phyloP scores from a whole-genome alignment of 2,888 invertebrate species.

The Scrobipalpa costella region DNA sequence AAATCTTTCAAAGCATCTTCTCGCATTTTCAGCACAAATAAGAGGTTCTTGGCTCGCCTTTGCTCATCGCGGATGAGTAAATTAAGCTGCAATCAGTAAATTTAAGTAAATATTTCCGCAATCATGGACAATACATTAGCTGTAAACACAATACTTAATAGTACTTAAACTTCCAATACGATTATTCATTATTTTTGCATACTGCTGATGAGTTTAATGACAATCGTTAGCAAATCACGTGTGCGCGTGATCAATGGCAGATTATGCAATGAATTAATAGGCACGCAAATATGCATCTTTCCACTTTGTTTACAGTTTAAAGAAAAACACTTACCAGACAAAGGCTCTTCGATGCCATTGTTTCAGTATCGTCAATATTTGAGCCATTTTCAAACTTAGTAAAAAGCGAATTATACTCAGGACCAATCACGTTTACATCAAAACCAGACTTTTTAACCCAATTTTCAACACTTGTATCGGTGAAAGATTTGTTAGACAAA shows the following conservation, averaged over 20 bases:
- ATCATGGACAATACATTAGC: background rate
- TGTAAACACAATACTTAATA: too few species aligned
- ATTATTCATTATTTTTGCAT: too few species aligned
- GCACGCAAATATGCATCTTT: constrained; percentile 23
- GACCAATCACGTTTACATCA: constrained; percentile 46
- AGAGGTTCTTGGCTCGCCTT: constrained; percentile 71
- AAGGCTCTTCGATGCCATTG: constrained; percentile 77
- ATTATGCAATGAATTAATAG: constrained; percentile 38
- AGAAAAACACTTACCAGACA: constrained; percentile 75
- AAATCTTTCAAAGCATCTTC: constrained; percentile 76
- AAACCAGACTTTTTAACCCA: constrained; percentile 54
- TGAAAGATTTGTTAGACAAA: constrained; percentile 55
- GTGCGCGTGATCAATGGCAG: constrained; percentile 28
- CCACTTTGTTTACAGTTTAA: constrained; percentile 62
- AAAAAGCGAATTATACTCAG: constrained; percentile 60
- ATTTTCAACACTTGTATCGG: constrained; percentile 52
- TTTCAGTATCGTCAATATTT: constrained; percentile 62
- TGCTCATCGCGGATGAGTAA: constrained; percentile 78
- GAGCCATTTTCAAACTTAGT: constrained; percentile 64
- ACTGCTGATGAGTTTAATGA: background rate
- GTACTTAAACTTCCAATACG: too few species aligned
- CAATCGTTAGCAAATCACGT: constrained; percentile 33
- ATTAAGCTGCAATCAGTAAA: constrained; percentile 64
- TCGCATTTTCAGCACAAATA: constrained; percentile 73
- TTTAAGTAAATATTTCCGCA: background rate